A percentile compares a stretch with the other conserved stretches of the same genome.
Evolutionary conservation across 2,888 invertebrate species (phyloP).

Genomic region (Agrochola circellaris): DNA sequence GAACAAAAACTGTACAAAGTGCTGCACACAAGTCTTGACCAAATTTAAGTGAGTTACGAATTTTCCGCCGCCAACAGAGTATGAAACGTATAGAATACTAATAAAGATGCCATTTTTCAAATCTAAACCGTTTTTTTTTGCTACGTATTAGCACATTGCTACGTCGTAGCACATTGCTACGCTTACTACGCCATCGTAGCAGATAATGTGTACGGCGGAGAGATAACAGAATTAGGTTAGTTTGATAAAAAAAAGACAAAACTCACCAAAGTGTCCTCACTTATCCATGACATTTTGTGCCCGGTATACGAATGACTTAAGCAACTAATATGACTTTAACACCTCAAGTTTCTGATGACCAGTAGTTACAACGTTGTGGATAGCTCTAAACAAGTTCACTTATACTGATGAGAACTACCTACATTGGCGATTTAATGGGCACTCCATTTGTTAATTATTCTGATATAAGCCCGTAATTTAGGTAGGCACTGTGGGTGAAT

Average conservation of each 20-base stretch:
- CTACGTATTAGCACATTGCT: background rate
- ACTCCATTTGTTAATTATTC: conserved; percentile 33
- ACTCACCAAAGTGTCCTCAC: background rate
- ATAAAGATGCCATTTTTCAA: background rate
- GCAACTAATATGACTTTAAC: background rate
- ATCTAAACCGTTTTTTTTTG: no score
- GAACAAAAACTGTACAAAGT: conserved; percentile 47
- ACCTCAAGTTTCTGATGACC: background rate
- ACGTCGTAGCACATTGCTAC: background rate
- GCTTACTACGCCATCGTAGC: background rate
- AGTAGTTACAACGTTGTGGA: background rate
- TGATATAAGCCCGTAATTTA: conserved; percentile 52
- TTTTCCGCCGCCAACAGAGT: conserved; percentile 31
- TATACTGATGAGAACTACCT: background rate
- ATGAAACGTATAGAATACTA: conserved; percentile 15
- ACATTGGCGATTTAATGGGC: background rate
- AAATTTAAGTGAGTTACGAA: conserved; percentile 39
- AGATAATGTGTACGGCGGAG: no score
- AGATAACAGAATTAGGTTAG: background rate
- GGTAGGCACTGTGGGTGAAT: conserved; percentile 50
- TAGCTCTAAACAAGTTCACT: background rate
- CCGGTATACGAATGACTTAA: background rate
- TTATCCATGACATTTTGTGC: background rate
- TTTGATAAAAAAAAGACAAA: background rate
- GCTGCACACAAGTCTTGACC: conserved; percentile 44